A percentile compares a stretch with the other conserved stretches of the same genome.
phyloP scores from a whole-genome alignment of 2,797 vertebrate genomes.

The Amblyraja radiata region DNA sequence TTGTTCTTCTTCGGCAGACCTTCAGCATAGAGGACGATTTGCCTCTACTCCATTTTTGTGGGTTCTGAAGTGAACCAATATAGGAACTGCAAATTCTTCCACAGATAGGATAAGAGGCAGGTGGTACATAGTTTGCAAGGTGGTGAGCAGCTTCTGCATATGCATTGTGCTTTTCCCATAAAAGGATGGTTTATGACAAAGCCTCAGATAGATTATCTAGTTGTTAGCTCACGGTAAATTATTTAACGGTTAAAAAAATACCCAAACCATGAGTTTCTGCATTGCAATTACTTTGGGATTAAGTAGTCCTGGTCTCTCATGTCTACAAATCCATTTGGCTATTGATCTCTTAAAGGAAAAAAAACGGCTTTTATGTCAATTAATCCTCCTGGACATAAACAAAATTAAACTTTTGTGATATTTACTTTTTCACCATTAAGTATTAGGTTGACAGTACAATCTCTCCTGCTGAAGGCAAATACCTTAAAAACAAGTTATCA shows the following conservation, averaged over 20 bases:
- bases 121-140: too few species aligned
- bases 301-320: neutral
- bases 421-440: neutral
- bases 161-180: too few species aligned
- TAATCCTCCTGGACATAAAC: neutral
- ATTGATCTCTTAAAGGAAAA: neutral
- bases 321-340: neutral
- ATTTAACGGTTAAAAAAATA: slow-evolving; percentile 30
- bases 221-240: slow-evolving; percentile 13
- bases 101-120: too few species aligned
- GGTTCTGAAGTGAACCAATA: too few species aligned
- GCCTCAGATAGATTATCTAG: neutral
- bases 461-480: neutral
- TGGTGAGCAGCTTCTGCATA: too few species aligned
- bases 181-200: slow-evolving; percentile 17
- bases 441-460: neutral
- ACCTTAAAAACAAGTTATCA: neutral
- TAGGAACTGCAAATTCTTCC: too few species aligned
- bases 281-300: neutral
- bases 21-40: too few species aligned
- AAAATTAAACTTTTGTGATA: too few species aligned
- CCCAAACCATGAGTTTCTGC: neutral
- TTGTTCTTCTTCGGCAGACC: too few species aligned
- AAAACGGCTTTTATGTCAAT: neutral
- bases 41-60: too few species aligned